Evolutionary conservation across 2,888 invertebrate species (phyloP), one percentile per base, ranked within the genome.

Genomic region (Microdon myrmicae): DNA sequence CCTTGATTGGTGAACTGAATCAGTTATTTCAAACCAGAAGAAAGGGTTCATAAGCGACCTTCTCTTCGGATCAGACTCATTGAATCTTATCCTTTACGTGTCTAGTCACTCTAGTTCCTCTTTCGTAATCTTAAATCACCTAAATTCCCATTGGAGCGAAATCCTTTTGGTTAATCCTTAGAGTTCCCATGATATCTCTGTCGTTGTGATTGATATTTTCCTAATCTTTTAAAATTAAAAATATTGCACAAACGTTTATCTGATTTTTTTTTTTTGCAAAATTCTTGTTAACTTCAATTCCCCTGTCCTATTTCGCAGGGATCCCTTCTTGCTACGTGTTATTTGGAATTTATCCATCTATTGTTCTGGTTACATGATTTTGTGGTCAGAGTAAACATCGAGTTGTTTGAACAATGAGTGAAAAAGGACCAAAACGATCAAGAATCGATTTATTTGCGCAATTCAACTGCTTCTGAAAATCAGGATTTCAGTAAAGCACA

Each of bases 391-490:
- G 58, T 53, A 64, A 64, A 64, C 58, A 64, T 47, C 51, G 47
- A 9, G 29, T 16, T 35, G 8, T 26, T n/a, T 4, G 31, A 41
- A 58, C 64, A 64, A 64, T 58, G n/a, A n/a, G 10, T 16, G 3
- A 41, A 39, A 41, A 53, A 43, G 56, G 49, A 56, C 56, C 49
- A 64, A 64, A 51, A 58, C 58, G 64, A 64, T 64, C 64, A 58
- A 43, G 32, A 58, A 64, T 58, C 64, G 53, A 53, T 58, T 64
- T 64, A 64, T 64, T 64, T 64, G 64, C 64, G 58, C 64, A 64
- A 64, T 64, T 58, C 47, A 41, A 47, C 58, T 58, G 34, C 22
- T 13, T 29, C 39, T 22, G 26, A 34, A 13, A 47, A 64, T 25
- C 6, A 32, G 22, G 19, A 22, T 45, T 34, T 25, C 4, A 37